A percentile compares a stretch with the other conserved stretches of the same genome.
Evolutionary conservation across 2,113 vertebrate genomes (phyloP).

Genomic region (Bolborhynchus lineola): DNA sequence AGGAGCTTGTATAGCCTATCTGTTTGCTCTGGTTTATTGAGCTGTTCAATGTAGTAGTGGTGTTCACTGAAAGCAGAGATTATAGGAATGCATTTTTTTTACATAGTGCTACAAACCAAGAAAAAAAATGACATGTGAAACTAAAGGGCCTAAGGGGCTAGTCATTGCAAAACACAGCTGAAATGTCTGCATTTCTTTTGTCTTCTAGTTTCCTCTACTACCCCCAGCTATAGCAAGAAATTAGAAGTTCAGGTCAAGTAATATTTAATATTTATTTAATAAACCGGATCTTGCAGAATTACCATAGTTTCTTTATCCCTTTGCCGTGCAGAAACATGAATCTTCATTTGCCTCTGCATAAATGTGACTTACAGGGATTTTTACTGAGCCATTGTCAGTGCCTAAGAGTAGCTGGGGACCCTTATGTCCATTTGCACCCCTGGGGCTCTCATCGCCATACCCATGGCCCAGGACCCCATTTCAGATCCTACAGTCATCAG

Average conservation of each 20-base stretch:
- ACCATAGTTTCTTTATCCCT: not conserved
- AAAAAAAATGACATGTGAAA: constrained; percentile 21
- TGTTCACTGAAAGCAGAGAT: constrained; percentile 39
- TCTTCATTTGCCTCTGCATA: not conserved
- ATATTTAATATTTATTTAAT: not conserved
- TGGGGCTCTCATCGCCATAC: too few relatives aligned
- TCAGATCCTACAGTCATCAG: not conserved
- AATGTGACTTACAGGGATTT: not conserved
- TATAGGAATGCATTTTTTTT: constrained; percentile 21
- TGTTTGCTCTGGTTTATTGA: constrained; percentile 26
- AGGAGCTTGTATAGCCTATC: constrained; percentile 8
- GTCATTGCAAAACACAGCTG: constrained; percentile 19
- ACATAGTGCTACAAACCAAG: not conserved
- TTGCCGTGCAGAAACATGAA: not conserved
- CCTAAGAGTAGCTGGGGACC: accelerated
- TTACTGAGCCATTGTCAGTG: not conserved
- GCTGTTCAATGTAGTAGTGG: not conserved
- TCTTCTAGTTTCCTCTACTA: not conserved
- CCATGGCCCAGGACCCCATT: too few relatives aligned
- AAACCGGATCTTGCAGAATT: not conserved
- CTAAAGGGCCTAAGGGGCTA: not conserved
- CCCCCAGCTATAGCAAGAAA: not conserved
- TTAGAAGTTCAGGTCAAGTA: not conserved
- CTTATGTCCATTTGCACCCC: accelerated
- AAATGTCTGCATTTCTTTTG: not conserved